A percentile compares a stretch with the other conserved stretches of the same genome.
Evolutionary conservation across 2,797 vertebrate species (phyloP).

Genomic region (Eulemur mongoz): DNA sequence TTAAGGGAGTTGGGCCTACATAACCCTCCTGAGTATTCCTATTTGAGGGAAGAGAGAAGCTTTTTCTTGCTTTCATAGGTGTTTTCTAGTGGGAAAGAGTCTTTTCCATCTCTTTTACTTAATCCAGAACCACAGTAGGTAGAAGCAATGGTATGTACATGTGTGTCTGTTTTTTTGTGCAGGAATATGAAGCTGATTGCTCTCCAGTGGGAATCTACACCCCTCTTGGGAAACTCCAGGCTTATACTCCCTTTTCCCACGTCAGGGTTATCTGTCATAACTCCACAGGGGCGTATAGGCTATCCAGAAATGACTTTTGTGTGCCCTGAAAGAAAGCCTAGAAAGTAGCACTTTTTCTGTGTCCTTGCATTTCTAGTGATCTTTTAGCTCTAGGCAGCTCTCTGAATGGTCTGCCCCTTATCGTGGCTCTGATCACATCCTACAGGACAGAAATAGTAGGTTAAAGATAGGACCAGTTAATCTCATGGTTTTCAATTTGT

Average conservation of each 20-base stretch:
- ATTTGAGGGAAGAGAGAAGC: not conserved
- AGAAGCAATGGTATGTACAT: not conserved
- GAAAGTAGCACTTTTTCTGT: not conserved
- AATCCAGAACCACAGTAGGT: not conserved
- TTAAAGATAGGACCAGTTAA: not conserved
- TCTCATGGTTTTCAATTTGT: conserved; percentile 40
- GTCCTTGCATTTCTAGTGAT: not conserved
- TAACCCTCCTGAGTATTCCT: not conserved
- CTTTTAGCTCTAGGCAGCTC: not conserved
- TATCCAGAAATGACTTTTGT: not conserved
- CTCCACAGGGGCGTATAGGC: not conserved
- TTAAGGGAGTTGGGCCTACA: not conserved
- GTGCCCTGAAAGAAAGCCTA: conserved; percentile 3
- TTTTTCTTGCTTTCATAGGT: not conserved
- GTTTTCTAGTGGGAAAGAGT: not conserved
- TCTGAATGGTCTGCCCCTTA: not conserved
- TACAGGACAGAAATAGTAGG: conserved; percentile 30
- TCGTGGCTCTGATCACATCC: not conserved
- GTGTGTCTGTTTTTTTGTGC: not conserved
- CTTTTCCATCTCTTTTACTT: not conserved
- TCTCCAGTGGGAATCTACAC: not conserved
- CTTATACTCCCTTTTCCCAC: not conserved
- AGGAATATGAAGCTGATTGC: not conserved
- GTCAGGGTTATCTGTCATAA: not conserved
- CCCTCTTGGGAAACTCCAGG: not conserved